These are phyloP conservation scores for Carcharodon carcharias DNA, from an alignment of 2,797 vertebrate species.

Conservation along the genomic window DNA sequence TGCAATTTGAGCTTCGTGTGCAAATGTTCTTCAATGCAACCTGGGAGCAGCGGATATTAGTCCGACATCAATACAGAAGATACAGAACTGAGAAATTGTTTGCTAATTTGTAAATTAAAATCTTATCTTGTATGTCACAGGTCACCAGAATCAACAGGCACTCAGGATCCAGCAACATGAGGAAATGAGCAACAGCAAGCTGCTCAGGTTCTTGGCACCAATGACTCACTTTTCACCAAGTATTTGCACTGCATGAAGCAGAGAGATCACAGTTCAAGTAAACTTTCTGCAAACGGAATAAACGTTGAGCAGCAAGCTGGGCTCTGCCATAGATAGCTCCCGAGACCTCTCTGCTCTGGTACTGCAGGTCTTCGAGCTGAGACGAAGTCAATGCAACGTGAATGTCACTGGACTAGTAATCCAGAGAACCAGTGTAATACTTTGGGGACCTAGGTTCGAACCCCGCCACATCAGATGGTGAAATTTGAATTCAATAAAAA, in stretches of 20 bases:
- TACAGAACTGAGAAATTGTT: too few relatives aligned
- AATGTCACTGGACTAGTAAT: too few relatives aligned
- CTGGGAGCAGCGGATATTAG: background rate
- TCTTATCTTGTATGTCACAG: background rate
- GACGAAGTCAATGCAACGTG: background rate
- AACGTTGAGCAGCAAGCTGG: background rate
- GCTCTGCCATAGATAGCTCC: background rate
- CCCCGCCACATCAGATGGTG: too few relatives aligned
- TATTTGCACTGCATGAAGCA: background rate
- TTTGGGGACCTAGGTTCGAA: too few relatives aligned
- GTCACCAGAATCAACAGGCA: background rate
- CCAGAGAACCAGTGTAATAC: too few relatives aligned
- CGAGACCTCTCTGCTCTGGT: background rate
- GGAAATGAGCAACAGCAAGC: background rate
- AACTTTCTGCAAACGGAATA: background rate
- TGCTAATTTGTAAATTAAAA: background rate
- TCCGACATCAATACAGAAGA: background rate
- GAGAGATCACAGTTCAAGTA: constrained; percentile 9
- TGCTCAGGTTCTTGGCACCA: background rate
- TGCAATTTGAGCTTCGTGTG: background rate
- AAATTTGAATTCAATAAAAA: too few relatives aligned
- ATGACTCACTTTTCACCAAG: background rate
- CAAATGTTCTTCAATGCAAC: background rate
- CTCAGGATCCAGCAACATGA: background rate
- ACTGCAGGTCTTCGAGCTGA: background rate